Evolutionary conservation across 2,888 invertebrate genomes (phyloP), one percentile per base, ranked within the genome.

Genomic region (Entomobrya multifasciata): DNA sequence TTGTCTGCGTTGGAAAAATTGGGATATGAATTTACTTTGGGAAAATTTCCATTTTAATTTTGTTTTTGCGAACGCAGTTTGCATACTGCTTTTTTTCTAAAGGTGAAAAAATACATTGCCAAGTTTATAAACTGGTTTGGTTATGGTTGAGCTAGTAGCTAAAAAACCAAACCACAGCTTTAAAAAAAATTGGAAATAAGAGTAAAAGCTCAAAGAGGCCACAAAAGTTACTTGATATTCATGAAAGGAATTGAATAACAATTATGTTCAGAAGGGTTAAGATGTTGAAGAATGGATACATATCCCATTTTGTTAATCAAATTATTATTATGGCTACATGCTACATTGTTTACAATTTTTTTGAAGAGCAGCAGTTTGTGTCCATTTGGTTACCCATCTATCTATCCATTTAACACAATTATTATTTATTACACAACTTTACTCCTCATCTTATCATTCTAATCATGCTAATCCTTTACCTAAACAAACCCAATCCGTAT

Each of bases 181-280:
- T n/a, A n/a, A n/a, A n/a, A n/a, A n/a, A n/a, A n/a, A n/a, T n/a
- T n/a, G n/a, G n/a, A n/a, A n/a, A n/a, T n/a, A n/a, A n/a, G n/a
- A n/a, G n/a, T n/a, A n/a, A n/a, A n/a, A n/a, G n/a, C n/a, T 79
- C 47, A 27, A 49, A 47, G 67, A 49, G 72, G 70, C 52, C 78
- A n/a, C n/a, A n/a, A n/a, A n/a, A n/a, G 87, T 86, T 89, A 90
- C 87, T 90, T 89, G 88, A 89, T 90, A 90, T 90, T 90, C 90
- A 89, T 90, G 89, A 89, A 88, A 89, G 81, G 84, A 88, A 89
- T 90, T 90, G 89, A 89, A 88, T 88, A 55, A 60, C 80, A 41
- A 62, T 20, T 52, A 55, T 4, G 55, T n/a, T n/a, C n/a, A 17
- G 52, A 11, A 17, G 15, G 15, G 25, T 1, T n/a, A 57, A 57